These are phyloP conservation scores for Capitulum mitella DNA, from an alignment of 2,888 invertebrate genomes.

Conservation along the genomic window DNA sequence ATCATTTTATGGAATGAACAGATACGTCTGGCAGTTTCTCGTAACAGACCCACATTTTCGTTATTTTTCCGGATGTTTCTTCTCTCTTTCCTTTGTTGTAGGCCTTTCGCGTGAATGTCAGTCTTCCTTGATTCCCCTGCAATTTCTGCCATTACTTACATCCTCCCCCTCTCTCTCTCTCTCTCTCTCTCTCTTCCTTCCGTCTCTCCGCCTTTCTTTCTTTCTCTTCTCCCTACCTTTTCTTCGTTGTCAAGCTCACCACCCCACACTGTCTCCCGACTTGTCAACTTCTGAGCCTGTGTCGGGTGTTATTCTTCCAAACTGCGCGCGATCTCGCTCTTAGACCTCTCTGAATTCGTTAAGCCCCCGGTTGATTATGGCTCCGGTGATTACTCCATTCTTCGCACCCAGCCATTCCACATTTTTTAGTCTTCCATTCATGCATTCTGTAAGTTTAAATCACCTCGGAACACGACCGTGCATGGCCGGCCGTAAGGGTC, in stretches of 20 bases:
- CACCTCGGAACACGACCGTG: background rate
- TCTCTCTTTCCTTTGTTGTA: too few relatives aligned
- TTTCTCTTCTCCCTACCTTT: too few relatives aligned
- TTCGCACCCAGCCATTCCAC: constrained; percentile 11
- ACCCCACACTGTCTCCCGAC: background rate
- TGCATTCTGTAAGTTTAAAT: constrained; percentile 23
- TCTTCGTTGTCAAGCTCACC: too few relatives aligned
- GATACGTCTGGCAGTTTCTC: too few relatives aligned
- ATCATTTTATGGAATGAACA: too few relatives aligned
- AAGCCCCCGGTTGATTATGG: constrained; percentile 18
- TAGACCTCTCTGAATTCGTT: background rate
- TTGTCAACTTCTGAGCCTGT: background rate
- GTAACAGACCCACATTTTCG: too few relatives aligned
- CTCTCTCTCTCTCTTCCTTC: background rate
- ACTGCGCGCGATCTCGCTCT: background rate
- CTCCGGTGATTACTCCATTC: constrained; percentile 2
- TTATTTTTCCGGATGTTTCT: background rate
- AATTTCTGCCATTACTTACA: background rate
- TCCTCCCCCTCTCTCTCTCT: background rate
- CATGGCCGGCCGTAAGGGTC: background rate
- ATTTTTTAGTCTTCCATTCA: constrained; percentile 17
- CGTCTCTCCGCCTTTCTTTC: too few relatives aligned
- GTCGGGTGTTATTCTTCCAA: background rate
- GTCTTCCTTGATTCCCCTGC: background rate
- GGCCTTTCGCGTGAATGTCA: too few relatives aligned